These are phyloP conservation scores for Teinopalpus imperialis DNA, from an alignment of 2,888 invertebrate species.

Conservation along the genomic window DNA sequence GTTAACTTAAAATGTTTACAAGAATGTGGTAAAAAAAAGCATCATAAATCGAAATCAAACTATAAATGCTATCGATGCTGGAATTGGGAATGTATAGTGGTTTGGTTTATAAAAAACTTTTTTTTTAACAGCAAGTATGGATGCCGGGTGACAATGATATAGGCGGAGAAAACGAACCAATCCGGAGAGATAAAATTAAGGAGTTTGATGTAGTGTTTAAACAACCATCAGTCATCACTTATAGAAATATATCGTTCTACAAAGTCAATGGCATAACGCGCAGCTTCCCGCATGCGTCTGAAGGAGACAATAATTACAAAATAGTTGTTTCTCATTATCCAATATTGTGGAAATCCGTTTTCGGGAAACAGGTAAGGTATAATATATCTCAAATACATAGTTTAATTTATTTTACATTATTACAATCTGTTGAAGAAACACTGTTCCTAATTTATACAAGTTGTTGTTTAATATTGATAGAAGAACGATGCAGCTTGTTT, in stretches of 20 bases:
- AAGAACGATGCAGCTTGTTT: no score
- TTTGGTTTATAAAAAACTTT: no score
- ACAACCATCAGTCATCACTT: conserved; percentile 84
- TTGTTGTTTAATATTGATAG: no score
- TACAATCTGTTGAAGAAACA: no score
- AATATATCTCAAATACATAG: no score
- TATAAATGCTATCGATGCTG: no score
- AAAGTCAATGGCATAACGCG: conserved; percentile 88
- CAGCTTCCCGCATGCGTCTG: conserved; percentile 77
- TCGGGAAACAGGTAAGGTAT: conserved; percentile 69
- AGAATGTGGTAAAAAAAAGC: no score
- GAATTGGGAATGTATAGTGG: no score
- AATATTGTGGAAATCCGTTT: conserved; percentile 53
- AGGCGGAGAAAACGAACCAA: conserved; percentile 93
- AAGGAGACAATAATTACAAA: conserved; percentile 74
- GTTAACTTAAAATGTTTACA: no score
- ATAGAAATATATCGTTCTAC: conserved; percentile 85
- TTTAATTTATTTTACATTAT: no score
- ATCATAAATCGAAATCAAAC: no score
- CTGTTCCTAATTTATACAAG: no score
- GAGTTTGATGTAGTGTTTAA: conserved; percentile 89
- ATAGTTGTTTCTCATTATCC: conserved; percentile 90
- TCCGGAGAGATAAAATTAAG: conserved; percentile 85
- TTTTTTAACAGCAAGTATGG: conserved; percentile 92
- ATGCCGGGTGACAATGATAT: conserved; percentile 98